Evolutionary conservation across 1,140 invertebrate genomes (phyloP).

Genomic region (Mycetomoellerius zeteki): DNA sequence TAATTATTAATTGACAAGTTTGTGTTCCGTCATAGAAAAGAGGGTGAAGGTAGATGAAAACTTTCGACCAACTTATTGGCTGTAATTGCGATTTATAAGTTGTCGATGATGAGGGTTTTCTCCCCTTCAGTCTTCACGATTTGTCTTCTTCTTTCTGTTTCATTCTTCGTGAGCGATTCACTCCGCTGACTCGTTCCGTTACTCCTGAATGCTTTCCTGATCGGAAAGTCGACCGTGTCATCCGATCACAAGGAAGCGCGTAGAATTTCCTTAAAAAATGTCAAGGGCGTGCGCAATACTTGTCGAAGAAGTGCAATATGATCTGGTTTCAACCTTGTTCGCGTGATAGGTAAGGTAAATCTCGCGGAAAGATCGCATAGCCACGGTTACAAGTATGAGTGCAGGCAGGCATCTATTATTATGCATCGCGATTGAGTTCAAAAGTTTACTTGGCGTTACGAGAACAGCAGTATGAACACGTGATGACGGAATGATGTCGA

Average conservation of each 20-base stretch:
- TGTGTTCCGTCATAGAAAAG: constrained; percentile 72
- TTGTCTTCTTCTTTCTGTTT: constrained; percentile 56
- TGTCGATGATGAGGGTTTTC: constrained; percentile 69
- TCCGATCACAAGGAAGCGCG: constrained; percentile 59
- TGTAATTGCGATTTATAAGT: constrained; percentile 83
- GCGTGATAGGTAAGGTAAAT: constrained; percentile 46
- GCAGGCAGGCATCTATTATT: constrained; percentile 34
- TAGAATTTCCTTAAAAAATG: constrained; percentile 70
- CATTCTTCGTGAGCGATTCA: constrained; percentile 36
- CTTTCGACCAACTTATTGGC: constrained; percentile 79
- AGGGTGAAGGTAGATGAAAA: constrained; percentile 72
- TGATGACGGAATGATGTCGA: not conserved
- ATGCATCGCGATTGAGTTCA: constrained; percentile 7
- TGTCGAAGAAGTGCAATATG: constrained; percentile 58
- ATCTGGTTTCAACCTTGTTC: constrained; percentile 61
- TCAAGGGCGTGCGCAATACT: constrained; percentile 66
- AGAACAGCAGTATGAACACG: not conserved
- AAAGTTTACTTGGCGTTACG: not conserved
- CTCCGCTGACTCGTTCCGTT: constrained; percentile 52
- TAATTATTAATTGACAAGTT: constrained; percentile 84
- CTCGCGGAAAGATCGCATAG: constrained; percentile 38
- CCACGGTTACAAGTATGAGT: constrained; percentile 11
- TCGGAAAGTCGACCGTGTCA: constrained; percentile 65
- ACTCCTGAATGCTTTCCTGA: constrained; percentile 39
- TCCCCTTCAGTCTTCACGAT: constrained; percentile 56